Conservation (phyloP, 2,888 invertebrate species). For the Lumbricus terrestris region DNA sequence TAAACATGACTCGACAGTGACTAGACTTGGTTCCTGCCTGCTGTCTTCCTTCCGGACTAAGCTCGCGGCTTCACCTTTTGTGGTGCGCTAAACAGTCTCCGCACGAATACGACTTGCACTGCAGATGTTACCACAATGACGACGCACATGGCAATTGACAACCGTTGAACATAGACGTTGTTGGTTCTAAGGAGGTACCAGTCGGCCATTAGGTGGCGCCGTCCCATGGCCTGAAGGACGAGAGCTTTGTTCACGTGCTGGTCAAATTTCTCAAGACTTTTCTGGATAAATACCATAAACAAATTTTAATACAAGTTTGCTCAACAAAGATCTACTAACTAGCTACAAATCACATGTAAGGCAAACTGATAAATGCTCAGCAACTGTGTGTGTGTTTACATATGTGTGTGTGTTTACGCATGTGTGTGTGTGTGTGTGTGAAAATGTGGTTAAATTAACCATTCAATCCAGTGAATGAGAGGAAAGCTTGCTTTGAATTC, state of each 20-base stretch:
- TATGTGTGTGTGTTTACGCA: too few relatives aligned
- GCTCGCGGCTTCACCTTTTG: background rate
- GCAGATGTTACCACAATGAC: slow-evolving; percentile 78
- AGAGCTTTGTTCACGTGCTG: slow-evolving; percentile 10
- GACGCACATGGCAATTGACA: slow-evolving; percentile 83
- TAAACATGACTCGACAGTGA: background rate
- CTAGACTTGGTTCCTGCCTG: background rate
- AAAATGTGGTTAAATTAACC: background rate
- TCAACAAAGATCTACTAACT: background rate
- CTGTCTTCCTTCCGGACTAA: background rate
- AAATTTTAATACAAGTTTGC: background rate
- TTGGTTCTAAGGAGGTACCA: slow-evolving; percentile 33
- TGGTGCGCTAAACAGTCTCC: slow-evolving; percentile 71
- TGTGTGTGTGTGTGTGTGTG: background rate
- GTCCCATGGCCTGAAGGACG: slow-evolving; percentile 28
- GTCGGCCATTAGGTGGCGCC: slow-evolving; percentile 33
- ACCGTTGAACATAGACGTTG: slow-evolving; percentile 54
- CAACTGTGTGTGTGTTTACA: background rate
- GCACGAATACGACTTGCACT: slow-evolving; percentile 81
- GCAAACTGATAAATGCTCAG: background rate
- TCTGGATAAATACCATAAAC: background rate
- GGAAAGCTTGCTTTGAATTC: too few relatives aligned
- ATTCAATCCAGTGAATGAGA: too few relatives aligned
- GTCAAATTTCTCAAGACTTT: slow-evolving; percentile 9
- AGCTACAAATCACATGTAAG: background rate